Percentiles rank a stretch among this genome's conserved stretches.
Evolutionary conservation across 2,888 invertebrate genomes (phyloP).

Genomic region (Odontocolon sp.): DNA sequence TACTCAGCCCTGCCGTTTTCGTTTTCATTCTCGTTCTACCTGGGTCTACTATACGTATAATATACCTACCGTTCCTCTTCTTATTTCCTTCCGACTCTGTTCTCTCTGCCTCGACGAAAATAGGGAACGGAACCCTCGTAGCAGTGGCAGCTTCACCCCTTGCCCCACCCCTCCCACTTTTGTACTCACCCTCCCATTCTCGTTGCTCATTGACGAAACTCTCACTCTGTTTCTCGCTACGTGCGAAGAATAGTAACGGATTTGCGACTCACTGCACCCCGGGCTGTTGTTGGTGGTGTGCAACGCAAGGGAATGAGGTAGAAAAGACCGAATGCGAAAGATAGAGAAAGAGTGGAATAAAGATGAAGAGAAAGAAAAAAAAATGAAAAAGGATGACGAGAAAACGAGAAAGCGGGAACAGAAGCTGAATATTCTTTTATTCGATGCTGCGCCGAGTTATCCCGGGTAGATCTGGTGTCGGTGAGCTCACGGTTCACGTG

Average conservation of each 20-base stretch:
- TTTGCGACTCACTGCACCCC: slow-evolving; percentile 39
- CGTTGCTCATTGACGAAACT: slow-evolving; percentile 50
- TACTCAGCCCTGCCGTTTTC: slow-evolving; percentile 15
- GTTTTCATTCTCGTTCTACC: slow-evolving; percentile 25
- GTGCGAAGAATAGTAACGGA: slow-evolving; percentile 50
- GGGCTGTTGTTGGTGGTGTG: neutral
- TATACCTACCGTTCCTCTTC: neutral
- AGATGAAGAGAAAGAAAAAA: neutral
- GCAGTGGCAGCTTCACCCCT: no score
- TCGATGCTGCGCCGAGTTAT: slow-evolving; percentile 6
- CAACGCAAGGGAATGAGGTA: slow-evolving; percentile 51
- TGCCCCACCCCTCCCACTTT: no score
- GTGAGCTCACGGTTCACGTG: neutral
- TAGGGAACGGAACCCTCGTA: no score
- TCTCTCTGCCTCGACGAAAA: neutral
- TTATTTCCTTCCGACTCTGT: neutral
- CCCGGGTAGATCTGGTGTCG: slow-evolving; percentile 4
- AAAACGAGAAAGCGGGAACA: slow-evolving; percentile 34
- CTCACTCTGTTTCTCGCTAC: slow-evolving; percentile 43
- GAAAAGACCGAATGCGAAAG: slow-evolving; percentile 60
- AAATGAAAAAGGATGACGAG: slow-evolving; percentile 6
- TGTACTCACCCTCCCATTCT: slow-evolving; percentile 12
- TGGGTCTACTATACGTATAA: neutral
- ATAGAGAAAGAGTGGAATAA: slow-evolving; percentile 37
- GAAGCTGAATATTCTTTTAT: slow-evolving; percentile 40